These are phyloP conservation scores for Caerostris extrusa DNA, from an alignment of 1,140 invertebrate species.

Conservation along the genomic window DNA sequence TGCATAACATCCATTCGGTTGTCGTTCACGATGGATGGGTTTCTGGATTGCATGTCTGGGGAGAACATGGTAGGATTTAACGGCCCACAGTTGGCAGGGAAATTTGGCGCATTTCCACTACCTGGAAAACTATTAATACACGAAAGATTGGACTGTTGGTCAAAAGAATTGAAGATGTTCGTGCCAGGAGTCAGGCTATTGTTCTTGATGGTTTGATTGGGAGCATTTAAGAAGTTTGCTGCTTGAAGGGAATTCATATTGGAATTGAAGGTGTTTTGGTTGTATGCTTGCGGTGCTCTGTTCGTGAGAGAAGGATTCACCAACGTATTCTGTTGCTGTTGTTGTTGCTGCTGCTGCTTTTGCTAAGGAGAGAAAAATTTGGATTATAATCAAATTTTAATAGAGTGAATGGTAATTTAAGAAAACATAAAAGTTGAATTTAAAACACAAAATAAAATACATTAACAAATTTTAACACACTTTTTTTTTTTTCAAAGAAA, in stretches of 20 bases:
- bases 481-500: too few relatives aligned
- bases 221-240: conserved; percentile 11
- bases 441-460: too few relatives aligned
- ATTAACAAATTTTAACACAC: too few relatives aligned
- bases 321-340: conserved; percentile 58
- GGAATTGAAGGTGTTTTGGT: not conserved
- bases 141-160: not conserved
- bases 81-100: not conserved
- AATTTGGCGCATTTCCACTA: not conserved
- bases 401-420: too few relatives aligned
- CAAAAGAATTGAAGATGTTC: conserved; percentile 59
- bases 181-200: conserved; percentile 4
- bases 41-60: conserved; percentile 10
- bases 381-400: too few relatives aligned
- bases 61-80: conserved; percentile 52
- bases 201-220: not conserved
- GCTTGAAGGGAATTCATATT: conserved; percentile 51
- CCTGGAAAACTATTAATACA: conserved; percentile 2
- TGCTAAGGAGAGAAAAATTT: not conserved
- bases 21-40: not conserved
- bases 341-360: conserved; percentile 77
- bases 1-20: conserved; percentile 8
- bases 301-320: conserved; percentile 20
- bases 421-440: too few relatives aligned
- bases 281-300: conserved; percentile 30